Evolutionary conservation across 2,888 invertebrate species (phyloP).

Genomic region (Altica lythri): DNA sequence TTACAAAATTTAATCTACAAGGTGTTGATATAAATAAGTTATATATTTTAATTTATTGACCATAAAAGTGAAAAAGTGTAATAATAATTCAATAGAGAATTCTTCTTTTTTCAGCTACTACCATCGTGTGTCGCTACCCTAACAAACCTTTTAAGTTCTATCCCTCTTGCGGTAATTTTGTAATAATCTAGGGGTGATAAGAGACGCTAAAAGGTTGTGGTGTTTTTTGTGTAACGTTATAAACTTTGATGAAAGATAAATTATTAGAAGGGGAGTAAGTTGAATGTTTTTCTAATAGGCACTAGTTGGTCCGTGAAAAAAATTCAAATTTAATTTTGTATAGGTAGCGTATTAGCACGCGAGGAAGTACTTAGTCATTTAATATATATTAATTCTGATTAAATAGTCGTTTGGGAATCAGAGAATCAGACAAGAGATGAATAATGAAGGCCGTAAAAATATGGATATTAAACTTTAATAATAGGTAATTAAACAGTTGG

Average conservation of each 20-base stretch:
- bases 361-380: slow-evolving; percentile 7
- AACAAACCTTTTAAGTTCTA: slow-evolving; percentile 8
- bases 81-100: neutral
- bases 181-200: slow-evolving; percentile 40
- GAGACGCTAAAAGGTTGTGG: slow-evolving; percentile 40
- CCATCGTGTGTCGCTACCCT: slow-evolving; percentile 16
- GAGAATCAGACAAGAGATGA: too few species aligned
- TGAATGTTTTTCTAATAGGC: slow-evolving; percentile 34
- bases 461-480: too few species aligned
- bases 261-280: slow-evolving; percentile 29
- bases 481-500: too few species aligned
- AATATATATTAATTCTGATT: neutral
- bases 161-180: slow-evolving; percentile 39
- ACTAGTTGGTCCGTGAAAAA: slow-evolving; percentile 27
- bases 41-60: neutral
- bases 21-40: too few species aligned
- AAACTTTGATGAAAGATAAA: slow-evolving; percentile 41
- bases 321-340: too few species aligned
- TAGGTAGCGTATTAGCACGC: slow-evolving; percentile 34
- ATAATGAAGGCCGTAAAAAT: too few species aligned
- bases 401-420: neutral
- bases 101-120: neutral
- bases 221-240: slow-evolving; percentile 42
- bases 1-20: too few species aligned
- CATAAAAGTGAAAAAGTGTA: too few species aligned